Evolutionary conservation across 2,888 invertebrate genomes (phyloP), one percentile per base, ranked within the genome.

Genomic region (Temnothorax unifasciatus): DNA sequence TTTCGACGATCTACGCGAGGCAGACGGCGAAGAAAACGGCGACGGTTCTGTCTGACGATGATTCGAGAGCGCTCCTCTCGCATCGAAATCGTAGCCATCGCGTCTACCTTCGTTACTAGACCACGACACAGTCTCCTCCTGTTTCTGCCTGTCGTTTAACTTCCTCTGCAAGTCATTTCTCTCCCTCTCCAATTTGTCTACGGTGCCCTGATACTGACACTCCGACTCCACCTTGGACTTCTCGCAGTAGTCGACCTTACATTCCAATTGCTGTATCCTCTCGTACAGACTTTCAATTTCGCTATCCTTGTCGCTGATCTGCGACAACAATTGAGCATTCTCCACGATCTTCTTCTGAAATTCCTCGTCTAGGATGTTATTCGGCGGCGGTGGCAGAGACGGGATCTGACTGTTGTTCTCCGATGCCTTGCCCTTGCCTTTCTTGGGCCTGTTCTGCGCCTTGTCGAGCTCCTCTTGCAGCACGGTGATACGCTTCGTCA

Each of bases 321-420:
- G 95, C 41, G 98, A 98, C 85, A 98, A 97, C 91, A 98, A 96
- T 91, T 97, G 97, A 77, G 98, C 99, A 97, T 99, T 99, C 95
- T 99, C 98, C 92, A 98, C 96, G 73, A 99, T 98, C 95, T 98
- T 99, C 94, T 97, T 98, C 93, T 98, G 97, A 83, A 99, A 95
- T 94, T 99, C 99, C 93, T 98, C 98, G 93, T 98, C 98, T 66
- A 99, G 95, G 21, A 97, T 93, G 41, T 95, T 95, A 91, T 96
- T 95, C 85, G 92, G 94, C 83, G 86, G 89, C 85, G 85, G 90
- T 76, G 79, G 90, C 81, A 82, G 90, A 79, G 82, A 91, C 73
- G 89, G 88, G 73, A 90, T 93, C 54, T 91, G 85, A 61, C 89
- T 89, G 85, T 92, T 93, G 71, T 90, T 93, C 3, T 94, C 94